phyloP scores from a whole-genome alignment of 2,797 vertebrate genomes.

The Toxotes lorentzi region DNA sequence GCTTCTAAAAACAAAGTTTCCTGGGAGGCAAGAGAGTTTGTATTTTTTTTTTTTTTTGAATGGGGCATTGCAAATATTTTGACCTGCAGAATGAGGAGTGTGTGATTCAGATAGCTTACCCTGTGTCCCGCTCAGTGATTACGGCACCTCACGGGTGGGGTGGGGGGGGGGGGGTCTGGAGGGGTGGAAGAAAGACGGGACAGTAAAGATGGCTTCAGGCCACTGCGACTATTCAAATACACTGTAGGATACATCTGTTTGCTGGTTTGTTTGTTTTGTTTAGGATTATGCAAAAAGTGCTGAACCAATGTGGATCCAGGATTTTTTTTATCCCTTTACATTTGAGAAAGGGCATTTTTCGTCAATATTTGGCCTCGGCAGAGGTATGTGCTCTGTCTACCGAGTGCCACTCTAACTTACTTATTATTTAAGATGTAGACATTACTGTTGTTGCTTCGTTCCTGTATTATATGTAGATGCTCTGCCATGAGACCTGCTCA shows the following conservation, averaged over 20 bases:
- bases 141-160: slow-evolving; percentile 1
- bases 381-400: too few relatives aligned
- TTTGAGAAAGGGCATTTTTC: too few relatives aligned
- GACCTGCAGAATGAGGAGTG: background rate
- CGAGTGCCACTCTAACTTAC: too few relatives aligned
- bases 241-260: too few relatives aligned
- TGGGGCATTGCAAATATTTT: slow-evolving; percentile 29
- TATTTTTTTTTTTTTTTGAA: background rate
- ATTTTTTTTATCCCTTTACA: too few relatives aligned
- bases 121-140: background rate
- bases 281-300: too few relatives aligned
- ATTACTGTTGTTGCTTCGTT: background rate
- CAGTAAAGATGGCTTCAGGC: slow-evolving; percentile 38
- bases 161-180: background rate
- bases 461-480: background rate
- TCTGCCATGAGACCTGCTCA: background rate
- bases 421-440: background rate
- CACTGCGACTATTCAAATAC: slow-evolving; percentile 47
- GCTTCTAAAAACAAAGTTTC: slow-evolving; percentile 66
- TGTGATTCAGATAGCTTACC: slow-evolving; percentile 7
- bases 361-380: too few relatives aligned
- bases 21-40: slow-evolving; percentile 38
- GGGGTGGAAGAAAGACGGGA: background rate
- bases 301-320: too few relatives aligned
- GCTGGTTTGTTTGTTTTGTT: too few relatives aligned